These are phyloP conservation scores for Cyphotilapia sp. DNA, from an alignment of 2,113 vertebrate genomes.

Conservation along the genomic window DNA sequence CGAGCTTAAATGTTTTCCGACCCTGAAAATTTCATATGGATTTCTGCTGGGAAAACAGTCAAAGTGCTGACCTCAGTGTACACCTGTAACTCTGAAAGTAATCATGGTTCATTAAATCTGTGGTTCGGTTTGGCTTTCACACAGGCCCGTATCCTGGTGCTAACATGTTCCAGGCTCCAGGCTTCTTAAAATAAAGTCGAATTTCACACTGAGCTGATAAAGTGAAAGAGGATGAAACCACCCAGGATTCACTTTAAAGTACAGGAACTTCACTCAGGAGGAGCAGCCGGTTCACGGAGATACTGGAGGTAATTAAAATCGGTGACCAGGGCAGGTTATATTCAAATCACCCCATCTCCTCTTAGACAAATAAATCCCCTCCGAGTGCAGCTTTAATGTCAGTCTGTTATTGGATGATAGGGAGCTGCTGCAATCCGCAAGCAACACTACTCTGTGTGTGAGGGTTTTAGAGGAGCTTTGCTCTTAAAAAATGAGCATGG, in stretches of 20 bases:
- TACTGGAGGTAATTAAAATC: not conserved
- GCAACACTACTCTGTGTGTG: not conserved
- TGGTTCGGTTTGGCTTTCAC: not conserved
- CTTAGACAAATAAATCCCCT: not conserved
- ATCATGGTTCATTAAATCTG: not conserved
- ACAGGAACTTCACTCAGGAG: not conserved
- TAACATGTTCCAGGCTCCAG: not conserved
- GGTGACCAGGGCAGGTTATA: not conserved
- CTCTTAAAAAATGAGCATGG: not conserved
- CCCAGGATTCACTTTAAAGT: not conserved
- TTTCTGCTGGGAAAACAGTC: not conserved
- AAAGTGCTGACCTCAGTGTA: not conserved
- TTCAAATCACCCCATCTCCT: not conserved
- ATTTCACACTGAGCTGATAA: not conserved
- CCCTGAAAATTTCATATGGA: not conserved
- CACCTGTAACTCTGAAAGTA: not conserved
- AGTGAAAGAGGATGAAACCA: not conserved
- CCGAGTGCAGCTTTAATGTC: not conserved
- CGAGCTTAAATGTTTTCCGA: not conserved
- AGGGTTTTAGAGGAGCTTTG: not conserved
- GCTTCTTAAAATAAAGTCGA: not conserved
- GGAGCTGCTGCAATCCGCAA: not conserved
- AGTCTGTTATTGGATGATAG: not conserved
- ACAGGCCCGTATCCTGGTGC: not conserved
- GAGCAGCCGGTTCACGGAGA: not conserved